Evolutionary conservation across 2,797 vertebrate genomes (phyloP), one percentile per base, ranked within the genome.

Genomic region (Galaxias olidus): DNA sequence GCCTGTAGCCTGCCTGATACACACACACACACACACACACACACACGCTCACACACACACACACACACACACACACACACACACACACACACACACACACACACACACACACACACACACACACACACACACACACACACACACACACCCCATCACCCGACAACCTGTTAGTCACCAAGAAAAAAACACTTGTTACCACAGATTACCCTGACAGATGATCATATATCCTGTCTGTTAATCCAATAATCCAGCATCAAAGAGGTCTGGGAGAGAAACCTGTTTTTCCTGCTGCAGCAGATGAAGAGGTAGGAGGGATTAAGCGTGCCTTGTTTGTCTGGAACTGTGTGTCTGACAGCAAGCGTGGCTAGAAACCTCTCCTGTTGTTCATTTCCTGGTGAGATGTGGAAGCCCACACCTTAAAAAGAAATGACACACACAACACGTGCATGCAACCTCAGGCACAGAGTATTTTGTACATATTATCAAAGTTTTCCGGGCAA

Each of bases 161-260:
- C 30, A 30, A 30, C 30, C 30, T 30, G 57, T 45, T 19, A 18
- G 45, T 60, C 59, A 49, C 4, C 14, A 30, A 30, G 30, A 9
- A 60, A 56, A 40, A 55, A 18, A 86, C 86, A 81, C 73, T 83
- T 81, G 82, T 86, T 86, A 84, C 30, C 30, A 59, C 75, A 83
- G 88, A 92, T 90, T 87, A 89, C 83, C 79, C 74, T 71, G 56
- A 59, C 73, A 83, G 80, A 88, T 88, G 85, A 87, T 75, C 60
- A 69, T 76, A 68, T 77, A 69, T 72, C 75, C n/a, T 13, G 30
- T 72, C 70, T 55, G 81, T 84, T 86, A 90, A 92, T 89, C 88
- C 85, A 77, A 74, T 90, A 90, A 91, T 87, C 83, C 84, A 72
- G 80, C 86, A 87, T 89, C 88, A 91, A 88, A 91, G 85, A 30